Percentiles rank a stretch among this genome's conserved stretches.
phyloP scores from a whole-genome alignment of 2,888 invertebrate species.

The Plebejus anna region DNA sequence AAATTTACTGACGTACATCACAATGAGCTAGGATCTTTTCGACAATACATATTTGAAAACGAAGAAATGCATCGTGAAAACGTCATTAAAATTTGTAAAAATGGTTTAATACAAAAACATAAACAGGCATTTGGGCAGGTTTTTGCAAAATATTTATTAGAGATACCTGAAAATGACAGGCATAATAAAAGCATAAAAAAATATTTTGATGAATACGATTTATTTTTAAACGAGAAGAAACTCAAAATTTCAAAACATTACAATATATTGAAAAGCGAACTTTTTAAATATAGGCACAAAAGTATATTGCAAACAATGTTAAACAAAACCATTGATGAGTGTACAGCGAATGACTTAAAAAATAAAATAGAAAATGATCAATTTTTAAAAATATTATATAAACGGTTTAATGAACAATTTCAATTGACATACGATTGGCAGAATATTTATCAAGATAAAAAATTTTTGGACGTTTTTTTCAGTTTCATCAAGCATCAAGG shows the following conservation, averaged over 20 bases:
- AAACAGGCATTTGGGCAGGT: background rate
- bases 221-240: constrained; percentile 2
- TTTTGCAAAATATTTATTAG: constrained; percentile 8
- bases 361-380: constrained; percentile 21
- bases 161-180: constrained; percentile 8
- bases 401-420: constrained; percentile 21
- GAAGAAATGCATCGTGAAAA: constrained; percentile 19
- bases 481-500: constrained; percentile 5
- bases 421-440: constrained; percentile 21
- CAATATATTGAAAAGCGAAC: constrained; percentile 27
- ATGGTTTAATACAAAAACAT: constrained; percentile 1
- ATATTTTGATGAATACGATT: constrained; percentile 21
- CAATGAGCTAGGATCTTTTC: constrained; percentile 15
- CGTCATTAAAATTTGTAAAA: constrained; percentile 5
- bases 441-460: constrained; percentile 7
- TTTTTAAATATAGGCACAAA: constrained; percentile 25
- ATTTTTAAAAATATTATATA: constrained; percentile 27
- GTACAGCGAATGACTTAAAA: constrained; percentile 22
- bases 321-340: constrained; percentile 18
- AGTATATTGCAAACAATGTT: constrained; percentile 18
- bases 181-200: constrained; percentile 1
- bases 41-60: constrained; percentile 27
- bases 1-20: constrained; percentile 3
- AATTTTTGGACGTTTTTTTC: background rate
- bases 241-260: constrained; percentile 25